phyloP scores from a whole-genome alignment of 2,888 invertebrate genomes.

The Sarcophaga carnaria region DNA sequence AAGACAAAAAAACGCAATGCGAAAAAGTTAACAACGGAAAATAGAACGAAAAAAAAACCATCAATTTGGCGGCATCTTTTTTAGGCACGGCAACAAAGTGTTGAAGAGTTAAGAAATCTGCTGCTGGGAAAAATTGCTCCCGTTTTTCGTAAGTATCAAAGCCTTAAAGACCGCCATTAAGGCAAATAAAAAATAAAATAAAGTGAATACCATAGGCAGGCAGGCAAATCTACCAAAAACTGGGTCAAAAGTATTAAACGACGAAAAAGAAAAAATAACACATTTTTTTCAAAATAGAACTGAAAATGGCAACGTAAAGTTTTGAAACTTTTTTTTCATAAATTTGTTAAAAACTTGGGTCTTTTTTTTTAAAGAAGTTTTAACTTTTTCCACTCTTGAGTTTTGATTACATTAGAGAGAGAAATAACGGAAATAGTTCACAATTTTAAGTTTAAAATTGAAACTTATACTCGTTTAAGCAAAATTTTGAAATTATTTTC shows the following conservation, averaged over 20 bases:
- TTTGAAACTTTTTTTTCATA: conserved; percentile 9
- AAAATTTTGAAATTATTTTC: background rate
- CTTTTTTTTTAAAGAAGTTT: background rate
- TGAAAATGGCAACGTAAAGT: conserved; percentile 15
- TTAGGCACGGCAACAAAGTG: conserved; percentile 49
- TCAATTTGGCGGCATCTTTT: conserved; percentile 64
- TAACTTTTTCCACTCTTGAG: background rate
- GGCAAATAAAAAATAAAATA: background rate
- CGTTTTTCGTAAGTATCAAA: conserved; percentile 42
- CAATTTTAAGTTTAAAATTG: background rate
- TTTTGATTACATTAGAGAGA: conserved; percentile 29
- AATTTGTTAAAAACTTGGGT: background rate
- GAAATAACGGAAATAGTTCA: background rate
- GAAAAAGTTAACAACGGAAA: background rate
- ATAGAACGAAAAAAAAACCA: background rate
- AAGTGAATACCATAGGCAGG: background rate
- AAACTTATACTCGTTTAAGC: background rate
- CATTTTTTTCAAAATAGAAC: background rate
- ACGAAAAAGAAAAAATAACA: background rate
- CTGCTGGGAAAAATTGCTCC: conserved; percentile 47
- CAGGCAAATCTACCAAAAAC: conserved; percentile 11
- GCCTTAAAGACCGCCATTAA: background rate
- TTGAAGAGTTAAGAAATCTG: conserved; percentile 57
- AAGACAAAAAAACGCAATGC: background rate
- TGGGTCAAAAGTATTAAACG: conserved; percentile 56